Conservation (phyloP, 1,140 invertebrate species). For the Drusus annulatus region DNA sequence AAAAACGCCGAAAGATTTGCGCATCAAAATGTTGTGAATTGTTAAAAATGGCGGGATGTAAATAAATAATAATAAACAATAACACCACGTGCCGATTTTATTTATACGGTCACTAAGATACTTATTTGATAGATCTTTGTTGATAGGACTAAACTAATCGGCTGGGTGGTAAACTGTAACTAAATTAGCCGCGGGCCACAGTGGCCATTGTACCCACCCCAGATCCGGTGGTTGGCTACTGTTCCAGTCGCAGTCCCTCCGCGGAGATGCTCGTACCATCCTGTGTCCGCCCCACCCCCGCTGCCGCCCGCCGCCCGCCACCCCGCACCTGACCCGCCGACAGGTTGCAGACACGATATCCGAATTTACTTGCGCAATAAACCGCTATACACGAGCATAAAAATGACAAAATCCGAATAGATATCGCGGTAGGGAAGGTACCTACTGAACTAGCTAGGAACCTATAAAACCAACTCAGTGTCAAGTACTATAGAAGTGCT, state of each 20-base stretch:
- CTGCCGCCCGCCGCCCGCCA: not conserved
- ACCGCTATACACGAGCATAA: no score
- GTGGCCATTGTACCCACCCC: not conserved
- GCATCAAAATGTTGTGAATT: not conserved
- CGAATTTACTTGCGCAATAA: constrained; percentile 4
- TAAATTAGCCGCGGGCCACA: constrained; percentile 14
- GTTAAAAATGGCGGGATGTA: not conserved
- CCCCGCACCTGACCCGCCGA: constrained; percentile 3
- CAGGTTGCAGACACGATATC: constrained; percentile 3
- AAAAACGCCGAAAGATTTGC: not conserved
- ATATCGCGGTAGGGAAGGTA: no score
- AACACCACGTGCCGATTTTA: constrained; percentile 30
- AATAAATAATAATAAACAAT: constrained; percentile 24
- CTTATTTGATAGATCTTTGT: constrained; percentile 34
- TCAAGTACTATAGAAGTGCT: no score
- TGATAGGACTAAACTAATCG: constrained; percentile 30
- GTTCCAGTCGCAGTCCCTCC: not conserved
- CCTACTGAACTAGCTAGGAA: no score
- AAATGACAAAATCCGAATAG: no score
- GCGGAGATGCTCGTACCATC: constrained; percentile 38
- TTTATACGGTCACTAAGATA: constrained; percentile 44
- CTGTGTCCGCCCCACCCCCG: not conserved
- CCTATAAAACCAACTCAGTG: no score
- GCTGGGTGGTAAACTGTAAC: constrained; percentile 35
- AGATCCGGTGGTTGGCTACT: not conserved